These are phyloP conservation scores for Zaprionus inermis DNA, from an alignment of 1,140 invertebrate genomes.

Conservation along the genomic window DNA sequence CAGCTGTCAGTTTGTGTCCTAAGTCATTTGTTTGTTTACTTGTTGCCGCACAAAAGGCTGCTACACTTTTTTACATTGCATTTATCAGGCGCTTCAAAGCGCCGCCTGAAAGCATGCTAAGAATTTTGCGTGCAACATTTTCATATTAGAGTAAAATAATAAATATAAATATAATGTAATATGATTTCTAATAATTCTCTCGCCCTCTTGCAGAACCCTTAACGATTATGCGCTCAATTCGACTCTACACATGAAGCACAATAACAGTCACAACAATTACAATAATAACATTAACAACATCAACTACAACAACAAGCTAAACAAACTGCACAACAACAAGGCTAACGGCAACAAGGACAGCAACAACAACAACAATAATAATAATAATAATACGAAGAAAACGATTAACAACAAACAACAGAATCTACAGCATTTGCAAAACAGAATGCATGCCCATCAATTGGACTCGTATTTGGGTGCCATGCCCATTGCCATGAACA, in stretches of 20 bases:
- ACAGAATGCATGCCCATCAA: constrained; percentile 76
- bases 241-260: constrained; percentile 55
- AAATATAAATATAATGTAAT: neutral
- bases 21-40: constrained; percentile 47
- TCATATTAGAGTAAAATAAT: no score
- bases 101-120: constrained; percentile 41
- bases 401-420: constrained; percentile 31
- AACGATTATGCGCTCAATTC: constrained; percentile 72
- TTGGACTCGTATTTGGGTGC: constrained; percentile 69
- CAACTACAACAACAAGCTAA: constrained; percentile 32
- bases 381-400: constrained; percentile 30
- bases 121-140: no score
- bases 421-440: constrained; percentile 18
- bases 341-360: constrained; percentile 19
- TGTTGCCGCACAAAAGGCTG: constrained; percentile 35
- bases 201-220: constrained; percentile 61
- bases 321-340: constrained; percentile 30
- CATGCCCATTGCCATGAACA: constrained; percentile 46
- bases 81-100: no score
- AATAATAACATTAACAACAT: constrained; percentile 28
- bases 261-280: constrained; percentile 21
- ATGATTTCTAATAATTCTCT: neutral
- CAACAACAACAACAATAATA: constrained; percentile 36
- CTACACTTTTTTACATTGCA: constrained; percentile 2
- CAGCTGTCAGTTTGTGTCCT: constrained; percentile 51